These are phyloP conservation scores for Eretmochelys imbricata DNA, from an alignment of 2,113 vertebrate genomes.

Conservation along the genomic window DNA sequence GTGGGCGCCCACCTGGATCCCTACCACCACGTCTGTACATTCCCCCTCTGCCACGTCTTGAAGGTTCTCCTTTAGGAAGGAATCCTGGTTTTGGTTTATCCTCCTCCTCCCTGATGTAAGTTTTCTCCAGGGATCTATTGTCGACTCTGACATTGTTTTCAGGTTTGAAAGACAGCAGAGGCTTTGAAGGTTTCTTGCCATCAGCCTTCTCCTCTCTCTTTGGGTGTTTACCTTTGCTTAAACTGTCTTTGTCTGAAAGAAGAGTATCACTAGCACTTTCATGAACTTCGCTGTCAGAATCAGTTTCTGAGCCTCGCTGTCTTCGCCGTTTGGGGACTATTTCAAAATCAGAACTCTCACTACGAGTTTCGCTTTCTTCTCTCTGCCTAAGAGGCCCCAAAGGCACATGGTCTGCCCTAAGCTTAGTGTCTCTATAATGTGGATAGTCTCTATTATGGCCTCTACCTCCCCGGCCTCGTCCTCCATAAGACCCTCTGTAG, in stretches of 20 bases:
- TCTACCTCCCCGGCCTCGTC: constrained; percentile 88
- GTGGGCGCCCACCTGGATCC: constrained; percentile 85
- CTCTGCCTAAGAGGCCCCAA: constrained; percentile 85
- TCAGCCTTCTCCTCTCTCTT: constrained; percentile 82
- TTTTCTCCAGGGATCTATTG: constrained; percentile 76
- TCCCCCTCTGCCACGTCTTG: constrained; percentile 91
- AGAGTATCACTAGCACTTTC: constrained; percentile 96
- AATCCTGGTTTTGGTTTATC: constrained; percentile 91
- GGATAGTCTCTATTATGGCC: constrained; percentile 92
- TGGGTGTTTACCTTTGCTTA: constrained; percentile 87
- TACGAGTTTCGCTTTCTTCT: constrained; percentile 97
- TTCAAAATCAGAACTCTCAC: constrained; percentile 98
- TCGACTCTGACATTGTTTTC: constrained; percentile 79
- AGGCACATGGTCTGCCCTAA: constrained; percentile 83
- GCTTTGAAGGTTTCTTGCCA: constrained; percentile 77
- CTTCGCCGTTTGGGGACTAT: constrained; percentile 93
- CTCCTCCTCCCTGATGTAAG: constrained; percentile 85
- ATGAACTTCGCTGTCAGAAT: constrained; percentile 95
- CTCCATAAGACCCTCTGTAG: constrained; percentile 93
- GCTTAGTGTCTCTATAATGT: constrained; percentile 90
- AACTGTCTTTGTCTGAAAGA: constrained; percentile 92
- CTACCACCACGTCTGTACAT: constrained; percentile 89
- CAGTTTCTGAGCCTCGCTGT: constrained; percentile 93
- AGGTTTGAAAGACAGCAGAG: constrained; percentile 74
- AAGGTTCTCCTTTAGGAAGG: constrained; percentile 95